Base-by-base conservation (phyloP, 2,888 invertebrate genomes). In the Tuberolachnus salignus region DNA sequence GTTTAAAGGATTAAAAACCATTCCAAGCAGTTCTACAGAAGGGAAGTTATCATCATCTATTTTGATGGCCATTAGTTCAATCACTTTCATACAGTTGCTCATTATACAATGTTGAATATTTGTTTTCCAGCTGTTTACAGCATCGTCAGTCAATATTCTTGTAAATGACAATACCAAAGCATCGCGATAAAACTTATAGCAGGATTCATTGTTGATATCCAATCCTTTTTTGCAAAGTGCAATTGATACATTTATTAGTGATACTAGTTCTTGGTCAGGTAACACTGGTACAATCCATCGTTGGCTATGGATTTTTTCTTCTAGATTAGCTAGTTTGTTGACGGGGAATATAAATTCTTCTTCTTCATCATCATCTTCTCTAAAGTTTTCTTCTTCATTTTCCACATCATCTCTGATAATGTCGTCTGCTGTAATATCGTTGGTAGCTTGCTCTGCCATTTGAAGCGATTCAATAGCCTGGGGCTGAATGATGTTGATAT, bases 221-320 rank as follows among this genome's bases (percentile, higher is more conserved):
- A 93, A 89, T 85, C 92, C 94, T 94, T 85, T 92, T 85, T 89
- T 89, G 84, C 95, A 94, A 82, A 97, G 88, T 83, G 94, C 93
- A 83, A 95, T 95, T 82, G 96, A 91, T 83, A 94, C 94, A 87
- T 94, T 92, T 82, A 98, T 88, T 83, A 98, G 89, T 84, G 94
- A 91, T 87, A 97, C 97, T 83, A 98, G 87, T 87, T 98, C 97
- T 87, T 97, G 97, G 84, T 97, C 96, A 14, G 98, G 97, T 84
- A 98, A 87, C 73, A 98, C 98, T 51, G 98, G 98, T 72, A 98
- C 97, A 82, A 98, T 95, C 98, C 98, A 98, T 84, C 97, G 90
- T 81, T 96, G 92, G 87, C 93, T 92, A 84, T 95, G 95, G 85
- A 98, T 96, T 90, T 97, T 97, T 86, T 97, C 97, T 87, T 97